These are phyloP conservation scores for Chorisops tibialis DNA, from an alignment of 2,888 invertebrate genomes.

Conservation along the genomic window DNA sequence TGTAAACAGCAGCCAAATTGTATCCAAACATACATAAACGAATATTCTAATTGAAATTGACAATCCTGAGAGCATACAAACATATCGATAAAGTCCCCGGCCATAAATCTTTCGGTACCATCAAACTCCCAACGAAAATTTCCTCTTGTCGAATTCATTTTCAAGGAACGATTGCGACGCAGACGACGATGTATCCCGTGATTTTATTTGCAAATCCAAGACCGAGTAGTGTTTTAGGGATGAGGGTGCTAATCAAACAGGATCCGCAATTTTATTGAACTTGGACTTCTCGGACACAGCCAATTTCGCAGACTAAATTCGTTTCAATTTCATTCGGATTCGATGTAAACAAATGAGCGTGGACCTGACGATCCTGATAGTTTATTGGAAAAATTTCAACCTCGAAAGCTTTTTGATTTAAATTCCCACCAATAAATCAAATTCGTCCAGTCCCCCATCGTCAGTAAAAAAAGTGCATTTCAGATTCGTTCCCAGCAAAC, in stretches of 20 bases:
- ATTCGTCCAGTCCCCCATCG: too few relatives aligned
- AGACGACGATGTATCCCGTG: neutral
- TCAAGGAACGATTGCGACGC: neutral
- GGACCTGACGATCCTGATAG: neutral
- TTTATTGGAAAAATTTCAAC: slow-evolving; percentile 15
- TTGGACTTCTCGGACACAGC: neutral
- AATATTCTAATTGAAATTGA: slow-evolving; percentile 32
- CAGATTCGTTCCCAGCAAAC: slow-evolving; percentile 7
- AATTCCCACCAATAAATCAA: too few relatives aligned
- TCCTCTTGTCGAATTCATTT: neutral
- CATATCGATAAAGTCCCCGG: slow-evolving; percentile 3
- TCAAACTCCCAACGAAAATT: neutral
- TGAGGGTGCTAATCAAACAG: slow-evolving; percentile 9
- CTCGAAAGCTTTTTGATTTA: too few relatives aligned
- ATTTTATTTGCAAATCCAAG: slow-evolving; percentile 15
- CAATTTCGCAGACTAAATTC: slow-evolving; percentile 2
- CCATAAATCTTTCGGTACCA: slow-evolving; percentile 11
- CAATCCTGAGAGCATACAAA: slow-evolving; percentile 6
- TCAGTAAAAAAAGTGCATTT: neutral
- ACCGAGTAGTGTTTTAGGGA: neutral
- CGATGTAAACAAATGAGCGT: slow-evolving; percentile 20
- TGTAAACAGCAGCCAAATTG: neutral
- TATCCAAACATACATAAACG: neutral
- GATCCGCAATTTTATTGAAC: neutral
- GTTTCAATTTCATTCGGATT: slow-evolving; percentile 13